Conservation (phyloP, 2,888 invertebrate species). For the Strigamia transsilvanica region DNA sequence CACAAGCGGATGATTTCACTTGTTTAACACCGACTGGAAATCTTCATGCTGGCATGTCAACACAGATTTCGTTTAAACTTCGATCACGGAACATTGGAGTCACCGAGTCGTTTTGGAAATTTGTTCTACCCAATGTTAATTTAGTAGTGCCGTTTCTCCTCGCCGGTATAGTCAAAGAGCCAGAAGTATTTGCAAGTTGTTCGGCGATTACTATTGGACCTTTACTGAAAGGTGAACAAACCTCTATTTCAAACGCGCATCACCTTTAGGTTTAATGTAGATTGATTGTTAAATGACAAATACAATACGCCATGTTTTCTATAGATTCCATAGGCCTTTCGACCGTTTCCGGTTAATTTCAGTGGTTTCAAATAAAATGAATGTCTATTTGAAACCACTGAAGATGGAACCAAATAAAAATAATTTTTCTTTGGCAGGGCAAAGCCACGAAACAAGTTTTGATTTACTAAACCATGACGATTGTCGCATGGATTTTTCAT, state of each 20-base stretch:
- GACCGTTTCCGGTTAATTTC: too few species aligned
- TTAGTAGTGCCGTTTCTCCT: background rate
- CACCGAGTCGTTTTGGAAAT: background rate
- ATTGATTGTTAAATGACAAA: too few species aligned
- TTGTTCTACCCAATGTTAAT: background rate
- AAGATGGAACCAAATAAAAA: background rate
- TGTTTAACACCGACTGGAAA: background rate
- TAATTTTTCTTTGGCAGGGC: background rate
- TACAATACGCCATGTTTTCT: too few species aligned
- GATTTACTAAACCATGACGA: background rate
- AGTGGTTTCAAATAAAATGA: too few species aligned
- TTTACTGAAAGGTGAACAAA: background rate
- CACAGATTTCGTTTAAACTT: background rate
- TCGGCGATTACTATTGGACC: background rate
- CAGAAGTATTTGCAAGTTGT: background rate
- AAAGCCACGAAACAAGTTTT: background rate
- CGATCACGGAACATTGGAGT: background rate
- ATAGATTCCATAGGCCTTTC: too few species aligned
- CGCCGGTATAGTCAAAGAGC: background rate
- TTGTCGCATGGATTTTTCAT: background rate
- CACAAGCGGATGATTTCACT: background rate
- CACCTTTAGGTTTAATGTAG: too few species aligned
- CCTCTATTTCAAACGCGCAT: too few species aligned
- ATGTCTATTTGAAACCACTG: too few species aligned
- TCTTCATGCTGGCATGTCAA: background rate